Percentiles rank a stretch among this genome's conserved stretches.
These are phyloP conservation scores for Telenomus remus DNA, from an alignment of 1,140 invertebrate genomes.

Conservation along the genomic window DNA sequence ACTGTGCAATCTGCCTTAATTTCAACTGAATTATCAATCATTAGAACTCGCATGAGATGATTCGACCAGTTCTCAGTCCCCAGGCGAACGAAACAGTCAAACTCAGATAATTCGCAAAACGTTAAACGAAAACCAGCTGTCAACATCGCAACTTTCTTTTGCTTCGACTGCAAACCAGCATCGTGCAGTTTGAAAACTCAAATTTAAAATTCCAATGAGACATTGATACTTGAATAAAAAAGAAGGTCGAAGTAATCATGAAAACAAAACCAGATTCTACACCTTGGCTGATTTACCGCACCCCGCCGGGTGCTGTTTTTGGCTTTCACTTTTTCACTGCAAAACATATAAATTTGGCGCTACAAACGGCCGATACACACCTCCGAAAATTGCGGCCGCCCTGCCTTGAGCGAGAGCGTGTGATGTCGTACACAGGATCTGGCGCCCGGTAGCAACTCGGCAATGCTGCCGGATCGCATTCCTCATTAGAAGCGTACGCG, in stretches of 20 bases:
- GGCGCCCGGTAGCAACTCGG: slow-evolving; percentile 13
- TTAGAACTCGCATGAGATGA: no score
- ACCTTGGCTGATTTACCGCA: slow-evolving; percentile 1
- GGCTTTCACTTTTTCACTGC: neutral
- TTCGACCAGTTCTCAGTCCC: no score
- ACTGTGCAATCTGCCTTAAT: neutral
- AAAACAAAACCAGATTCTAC: neutral
- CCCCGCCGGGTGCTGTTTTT: neutral
- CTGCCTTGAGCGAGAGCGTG: neutral
- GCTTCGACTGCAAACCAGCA: no score
- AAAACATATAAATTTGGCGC: slow-evolving; percentile 1
- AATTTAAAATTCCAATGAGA: no score
- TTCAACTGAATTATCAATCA: neutral
- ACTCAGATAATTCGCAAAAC: no score
- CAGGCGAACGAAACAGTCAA: no score
- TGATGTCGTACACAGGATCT: slow-evolving; percentile 2
- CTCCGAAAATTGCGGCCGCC: neutral
- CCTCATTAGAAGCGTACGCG: slow-evolving; percentile 35
- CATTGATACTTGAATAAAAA: no score
- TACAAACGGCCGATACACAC: neutral
- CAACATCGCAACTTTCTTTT: no score
- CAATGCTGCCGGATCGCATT: slow-evolving; percentile 33
- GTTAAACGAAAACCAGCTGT: no score
- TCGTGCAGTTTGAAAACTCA: no score
- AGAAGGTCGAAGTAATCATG: no score